Evolutionary conservation across 2,797 vertebrate species (phyloP).

Genomic region (Huso huso): DNA sequence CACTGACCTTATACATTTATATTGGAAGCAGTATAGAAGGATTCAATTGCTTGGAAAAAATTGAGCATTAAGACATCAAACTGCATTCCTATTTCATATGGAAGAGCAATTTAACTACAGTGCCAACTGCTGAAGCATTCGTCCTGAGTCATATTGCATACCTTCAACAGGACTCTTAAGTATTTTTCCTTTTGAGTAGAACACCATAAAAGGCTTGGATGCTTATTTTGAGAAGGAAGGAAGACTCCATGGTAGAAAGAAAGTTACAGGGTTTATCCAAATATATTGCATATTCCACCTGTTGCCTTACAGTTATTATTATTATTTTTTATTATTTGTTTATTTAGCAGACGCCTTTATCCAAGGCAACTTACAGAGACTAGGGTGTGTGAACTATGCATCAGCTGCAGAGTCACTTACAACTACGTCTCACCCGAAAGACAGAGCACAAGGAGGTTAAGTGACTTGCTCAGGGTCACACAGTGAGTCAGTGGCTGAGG

Average conservation of each 20-base stretch:
- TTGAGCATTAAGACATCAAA: slow-evolving; percentile 1
- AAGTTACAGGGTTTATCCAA: not conserved
- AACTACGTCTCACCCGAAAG: too few species aligned
- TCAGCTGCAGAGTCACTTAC: too few species aligned
- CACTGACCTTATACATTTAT: not conserved
- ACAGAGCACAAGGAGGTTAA: too few species aligned
- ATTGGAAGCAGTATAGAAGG: not conserved
- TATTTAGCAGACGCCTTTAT: too few species aligned
- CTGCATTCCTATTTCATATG: not conserved
- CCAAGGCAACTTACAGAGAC: too few species aligned
- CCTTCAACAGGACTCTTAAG: not conserved
- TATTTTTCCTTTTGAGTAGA: not conserved
- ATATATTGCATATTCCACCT: not conserved
- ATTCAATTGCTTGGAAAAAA: not conserved
- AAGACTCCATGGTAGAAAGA: not conserved
- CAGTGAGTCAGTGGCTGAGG: too few species aligned
- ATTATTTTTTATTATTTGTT: too few species aligned
- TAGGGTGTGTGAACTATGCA: too few species aligned
- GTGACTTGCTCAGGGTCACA: too few species aligned
- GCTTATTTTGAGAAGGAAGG: not conserved
- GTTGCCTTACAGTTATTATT: too few species aligned
- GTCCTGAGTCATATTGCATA: not conserved
- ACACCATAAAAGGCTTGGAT: not conserved
- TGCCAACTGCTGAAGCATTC: not conserved
- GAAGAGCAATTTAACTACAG: not conserved